phyloP scores from a whole-genome alignment of 2,888 invertebrate genomes.

The Apotomis capreana region DNA sequence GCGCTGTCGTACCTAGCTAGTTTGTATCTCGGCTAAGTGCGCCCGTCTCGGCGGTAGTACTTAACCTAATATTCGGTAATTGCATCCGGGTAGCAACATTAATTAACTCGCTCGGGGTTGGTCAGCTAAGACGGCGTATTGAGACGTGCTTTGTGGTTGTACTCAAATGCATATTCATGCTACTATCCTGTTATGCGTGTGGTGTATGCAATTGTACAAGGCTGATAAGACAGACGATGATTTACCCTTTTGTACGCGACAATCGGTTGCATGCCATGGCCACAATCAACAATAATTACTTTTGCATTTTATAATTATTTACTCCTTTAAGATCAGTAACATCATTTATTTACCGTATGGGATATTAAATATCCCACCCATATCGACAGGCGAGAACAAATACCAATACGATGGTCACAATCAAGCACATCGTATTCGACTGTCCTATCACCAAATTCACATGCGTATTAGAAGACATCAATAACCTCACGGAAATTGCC shows the following conservation, averaged over 20 bases:
- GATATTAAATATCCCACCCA: no score
- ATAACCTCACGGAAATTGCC: no score
- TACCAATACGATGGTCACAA: no score
- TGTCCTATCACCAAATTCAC: no score
- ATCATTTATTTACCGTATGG: no score
- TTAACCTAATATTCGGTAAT: conserved; percentile 81
- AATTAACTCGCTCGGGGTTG: conserved; percentile 72
- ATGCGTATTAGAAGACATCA: no score
- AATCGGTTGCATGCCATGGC: no score
- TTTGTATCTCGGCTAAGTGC: conserved; percentile 78
- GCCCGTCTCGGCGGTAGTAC: conserved; percentile 66
- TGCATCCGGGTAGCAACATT: conserved; percentile 75
- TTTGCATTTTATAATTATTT: no score
- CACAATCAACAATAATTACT: no score
- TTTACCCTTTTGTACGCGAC: background rate
- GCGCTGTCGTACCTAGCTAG: conserved; percentile 62
- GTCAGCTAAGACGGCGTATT: conserved; percentile 68
- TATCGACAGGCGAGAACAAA: no score
- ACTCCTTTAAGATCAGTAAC: no score
- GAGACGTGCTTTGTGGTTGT: conserved; percentile 66
- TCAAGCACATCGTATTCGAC: no score
- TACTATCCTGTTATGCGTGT: conserved; percentile 22
- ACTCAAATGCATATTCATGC: conserved; percentile 36
- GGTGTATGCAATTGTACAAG: background rate
- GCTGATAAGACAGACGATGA: background rate